These are phyloP conservation scores for Drosophila burlai DNA, from an alignment of 1,140 invertebrate species.

Conservation along the genomic window DNA sequence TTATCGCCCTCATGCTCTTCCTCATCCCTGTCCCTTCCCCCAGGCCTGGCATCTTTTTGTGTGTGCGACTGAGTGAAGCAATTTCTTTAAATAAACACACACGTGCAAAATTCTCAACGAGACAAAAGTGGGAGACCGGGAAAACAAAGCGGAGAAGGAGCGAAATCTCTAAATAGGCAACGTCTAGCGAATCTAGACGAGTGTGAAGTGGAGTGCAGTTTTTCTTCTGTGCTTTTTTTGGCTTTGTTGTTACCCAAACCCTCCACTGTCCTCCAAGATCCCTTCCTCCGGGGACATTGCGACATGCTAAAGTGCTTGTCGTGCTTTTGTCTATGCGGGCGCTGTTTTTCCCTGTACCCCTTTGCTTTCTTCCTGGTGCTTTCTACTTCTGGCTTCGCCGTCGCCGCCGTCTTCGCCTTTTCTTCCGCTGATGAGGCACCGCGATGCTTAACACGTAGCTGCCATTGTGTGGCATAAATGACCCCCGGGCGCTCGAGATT, in stretches of 20 bases:
- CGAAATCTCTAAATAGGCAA: constrained; percentile 74
- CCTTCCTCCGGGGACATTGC: constrained; percentile 41
- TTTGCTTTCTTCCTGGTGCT: constrained; percentile 34
- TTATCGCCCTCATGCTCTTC: background rate
- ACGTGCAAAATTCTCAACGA: constrained; percentile 68
- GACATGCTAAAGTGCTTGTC: constrained; percentile 83
- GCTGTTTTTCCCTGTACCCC: constrained; percentile 23
- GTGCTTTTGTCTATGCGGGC: constrained; percentile 70
- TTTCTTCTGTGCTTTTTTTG: constrained; percentile 36
- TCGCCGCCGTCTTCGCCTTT: background rate
- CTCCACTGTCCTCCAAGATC: background rate
- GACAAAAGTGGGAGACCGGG: constrained; percentile 44
- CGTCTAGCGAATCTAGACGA: constrained; percentile 45
- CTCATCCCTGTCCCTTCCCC: background rate
- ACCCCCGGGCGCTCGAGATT: constrained; percentile 55
- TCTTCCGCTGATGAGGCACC: constrained; percentile 48
- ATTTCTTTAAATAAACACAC: constrained; percentile 84
- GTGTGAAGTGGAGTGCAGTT: constrained; percentile 50
- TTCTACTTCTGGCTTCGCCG: constrained; percentile 3
- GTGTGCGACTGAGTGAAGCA: constrained; percentile 61
- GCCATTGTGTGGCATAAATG: constrained; percentile 74
- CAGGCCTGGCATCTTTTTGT: constrained; percentile 23
- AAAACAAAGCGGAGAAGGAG: constrained; percentile 35
- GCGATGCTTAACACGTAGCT: constrained; percentile 76
- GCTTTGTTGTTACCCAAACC: constrained; percentile 53